A percentile compares a stretch with the other conserved stretches of the same genome.
Conservation (phyloP, 2,113 vertebrate genomes). For the Notothenia rossii region DNA sequence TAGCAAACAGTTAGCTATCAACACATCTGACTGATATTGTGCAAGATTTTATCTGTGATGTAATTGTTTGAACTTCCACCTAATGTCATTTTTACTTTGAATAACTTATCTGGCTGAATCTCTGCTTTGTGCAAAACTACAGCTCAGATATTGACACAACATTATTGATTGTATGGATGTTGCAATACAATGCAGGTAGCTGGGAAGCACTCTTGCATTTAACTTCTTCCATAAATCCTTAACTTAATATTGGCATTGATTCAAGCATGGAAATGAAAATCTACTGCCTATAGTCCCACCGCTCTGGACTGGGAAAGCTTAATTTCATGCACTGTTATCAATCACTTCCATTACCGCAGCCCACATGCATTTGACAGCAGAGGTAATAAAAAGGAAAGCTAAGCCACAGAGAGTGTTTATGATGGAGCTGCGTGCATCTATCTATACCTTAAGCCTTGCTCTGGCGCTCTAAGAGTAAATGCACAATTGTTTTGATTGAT, state of each 20-base stretch:
- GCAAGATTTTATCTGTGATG: no score
- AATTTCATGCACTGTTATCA: conserved; percentile 58
- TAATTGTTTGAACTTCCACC: no score
- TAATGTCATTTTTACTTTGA: no score
- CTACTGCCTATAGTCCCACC: conserved; percentile 1
- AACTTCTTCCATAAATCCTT: not conserved
- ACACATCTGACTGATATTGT: no score
- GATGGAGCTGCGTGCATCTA: conserved; percentile 54
- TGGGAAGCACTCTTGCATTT: not conserved
- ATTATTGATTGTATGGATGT: not conserved
- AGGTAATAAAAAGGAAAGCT: conserved; percentile 50
- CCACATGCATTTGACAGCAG: conserved; percentile 53
- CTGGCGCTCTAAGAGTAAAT: conserved; percentile 46
- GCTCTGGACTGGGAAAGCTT: conserved; percentile 31
- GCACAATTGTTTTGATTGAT: conserved; percentile 64
- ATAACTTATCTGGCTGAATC: not conserved
- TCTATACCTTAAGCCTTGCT: conserved; percentile 52
- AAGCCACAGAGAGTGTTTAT: conserved; percentile 51
- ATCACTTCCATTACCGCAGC: conserved; percentile 57
- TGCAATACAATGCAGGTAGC: not conserved
- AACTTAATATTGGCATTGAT: conserved; percentile 15
- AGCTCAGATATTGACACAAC: not conserved
- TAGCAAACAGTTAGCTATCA: not conserved
- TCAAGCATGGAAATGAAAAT: conserved; percentile 33
- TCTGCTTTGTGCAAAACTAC: not conserved